Conservation (phyloP, 2,113 vertebrate genomes). For the Passer domesticus region DNA sequence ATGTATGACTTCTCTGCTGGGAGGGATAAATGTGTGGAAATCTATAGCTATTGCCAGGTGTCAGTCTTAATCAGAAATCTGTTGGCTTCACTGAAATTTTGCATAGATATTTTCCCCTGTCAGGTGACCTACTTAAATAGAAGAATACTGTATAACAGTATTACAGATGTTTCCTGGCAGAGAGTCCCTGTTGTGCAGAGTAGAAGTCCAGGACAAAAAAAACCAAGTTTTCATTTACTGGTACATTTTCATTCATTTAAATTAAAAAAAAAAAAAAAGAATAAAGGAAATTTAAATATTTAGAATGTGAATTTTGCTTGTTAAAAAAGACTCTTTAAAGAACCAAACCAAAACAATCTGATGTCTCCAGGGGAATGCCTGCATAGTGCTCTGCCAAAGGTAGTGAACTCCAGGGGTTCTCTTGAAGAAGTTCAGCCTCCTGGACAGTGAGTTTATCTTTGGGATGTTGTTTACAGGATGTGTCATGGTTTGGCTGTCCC, state of each 20-base stretch:
- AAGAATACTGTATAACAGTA: neutral
- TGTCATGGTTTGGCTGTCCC: neutral
- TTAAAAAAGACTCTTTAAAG: neutral
- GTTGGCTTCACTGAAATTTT: neutral
- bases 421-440: neutral
- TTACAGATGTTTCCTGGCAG: neutral
- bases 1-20: neutral
- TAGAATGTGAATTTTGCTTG: neutral
- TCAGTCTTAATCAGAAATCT: constrained; percentile 23
- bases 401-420: neutral
- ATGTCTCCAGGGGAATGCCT: neutral
- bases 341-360: neutral
- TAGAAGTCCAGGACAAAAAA: neutral
- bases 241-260: neutral
- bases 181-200: neutral
- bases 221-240: neutral
- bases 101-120: neutral
- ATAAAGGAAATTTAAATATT: neutral
- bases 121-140: constrained; percentile 27
- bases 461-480: neutral
- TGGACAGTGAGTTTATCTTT: neutral
- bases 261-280: neutral
- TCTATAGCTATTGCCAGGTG: constrained; percentile 14
- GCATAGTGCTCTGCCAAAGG: neutral
- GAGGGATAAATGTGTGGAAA: neutral